Percentiles rank a stretch among this genome's conserved stretches.
Evolutionary conservation across 2,797 vertebrate genomes (phyloP).

Genomic region (Jordanella pulchra): DNA sequence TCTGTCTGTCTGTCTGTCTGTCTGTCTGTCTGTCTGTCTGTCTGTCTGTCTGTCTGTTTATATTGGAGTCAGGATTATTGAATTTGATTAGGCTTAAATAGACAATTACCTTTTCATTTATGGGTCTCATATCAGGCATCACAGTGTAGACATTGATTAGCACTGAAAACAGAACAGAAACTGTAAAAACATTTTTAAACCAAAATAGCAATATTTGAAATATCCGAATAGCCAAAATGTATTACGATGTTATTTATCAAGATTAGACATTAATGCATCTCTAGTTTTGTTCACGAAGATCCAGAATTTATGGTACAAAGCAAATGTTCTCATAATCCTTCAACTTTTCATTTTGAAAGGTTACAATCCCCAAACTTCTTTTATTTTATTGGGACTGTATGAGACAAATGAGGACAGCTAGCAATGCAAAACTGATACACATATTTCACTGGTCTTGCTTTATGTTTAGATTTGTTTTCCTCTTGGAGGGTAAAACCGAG

Average conservation of each 20-base stretch:
- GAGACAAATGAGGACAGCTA: neutral
- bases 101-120: conserved; percentile 84
- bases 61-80: neutral
- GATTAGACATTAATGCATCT: neutral
- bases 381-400: neutral
- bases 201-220: neutral
- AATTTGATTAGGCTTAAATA: neutral
- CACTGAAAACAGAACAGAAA: conserved; percentile 74
- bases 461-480: neutral
- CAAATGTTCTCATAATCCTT: neutral
- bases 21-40: no score
- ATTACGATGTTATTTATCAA: neutral
- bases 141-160: conserved; percentile 88
- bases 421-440: neutral
- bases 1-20: no score
- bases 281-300: neutral
- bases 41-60: no score
- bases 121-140: conserved; percentile 86
- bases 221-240: conserved; percentile 3
- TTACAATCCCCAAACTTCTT: neutral
- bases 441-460: neutral
- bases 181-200: conserved; percentile 7
- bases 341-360: neutral
- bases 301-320: neutral
- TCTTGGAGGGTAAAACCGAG: no score